phyloP scores from a whole-genome alignment of 1,140 invertebrate species.

The Listronotus bonariensis region DNA sequence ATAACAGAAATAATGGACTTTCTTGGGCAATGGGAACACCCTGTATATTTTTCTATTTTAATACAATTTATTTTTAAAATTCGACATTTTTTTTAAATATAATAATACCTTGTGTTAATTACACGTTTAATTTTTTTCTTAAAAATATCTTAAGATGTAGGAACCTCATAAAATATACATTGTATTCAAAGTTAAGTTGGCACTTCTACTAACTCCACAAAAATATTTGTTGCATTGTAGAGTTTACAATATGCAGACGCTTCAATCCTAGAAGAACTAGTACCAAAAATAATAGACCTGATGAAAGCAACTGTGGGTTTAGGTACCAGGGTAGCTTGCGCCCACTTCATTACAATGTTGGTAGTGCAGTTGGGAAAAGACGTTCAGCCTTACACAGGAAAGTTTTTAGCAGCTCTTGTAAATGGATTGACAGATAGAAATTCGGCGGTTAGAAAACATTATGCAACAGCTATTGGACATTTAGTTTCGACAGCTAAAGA shows the following conservation, averaged over 20 bases:
- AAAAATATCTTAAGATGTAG: neutral
- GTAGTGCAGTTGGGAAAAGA: constrained; percentile 61
- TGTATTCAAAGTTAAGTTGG: too few species aligned
- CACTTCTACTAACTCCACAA: too few species aligned
- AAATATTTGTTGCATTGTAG: constrained; percentile 56
- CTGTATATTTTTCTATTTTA: too few species aligned
- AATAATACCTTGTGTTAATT: too few species aligned
- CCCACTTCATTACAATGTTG: constrained; percentile 81
- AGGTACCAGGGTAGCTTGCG: constrained; percentile 83
- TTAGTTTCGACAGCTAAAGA: constrained; percentile 86
- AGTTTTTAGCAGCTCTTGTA: constrained; percentile 77
- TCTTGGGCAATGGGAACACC: too few species aligned
- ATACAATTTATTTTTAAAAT: too few species aligned
- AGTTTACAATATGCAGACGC: constrained; percentile 84
- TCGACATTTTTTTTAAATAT: too few species aligned
- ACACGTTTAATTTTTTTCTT: neutral
- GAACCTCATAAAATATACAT: too few species aligned
- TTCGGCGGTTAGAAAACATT: constrained; percentile 78
- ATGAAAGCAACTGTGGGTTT: constrained; percentile 79
- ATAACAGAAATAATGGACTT: too few species aligned
- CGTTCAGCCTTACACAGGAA: constrained; percentile 70
- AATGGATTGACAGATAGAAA: constrained; percentile 85
- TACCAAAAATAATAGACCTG: constrained; percentile 81
- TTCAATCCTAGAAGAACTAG: constrained; percentile 73
- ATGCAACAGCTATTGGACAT: constrained; percentile 81